Evolutionary conservation across 2,113 vertebrate species (phyloP).

Genomic region (Xyliphius kryptos): DNA sequence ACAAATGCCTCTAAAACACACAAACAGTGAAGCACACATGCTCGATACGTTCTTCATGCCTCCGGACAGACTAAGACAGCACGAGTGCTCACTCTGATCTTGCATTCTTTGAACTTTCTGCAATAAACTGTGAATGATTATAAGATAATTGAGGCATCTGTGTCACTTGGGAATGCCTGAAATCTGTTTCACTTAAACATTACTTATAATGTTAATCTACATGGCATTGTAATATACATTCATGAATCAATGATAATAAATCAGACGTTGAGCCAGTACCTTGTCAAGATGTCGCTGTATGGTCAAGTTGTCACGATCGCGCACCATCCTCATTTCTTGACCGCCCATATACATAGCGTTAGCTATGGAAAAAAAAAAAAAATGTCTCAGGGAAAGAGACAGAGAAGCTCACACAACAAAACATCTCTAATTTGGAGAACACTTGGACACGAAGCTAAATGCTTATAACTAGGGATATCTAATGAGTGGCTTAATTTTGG

Average conservation of each 20-base stretch:
- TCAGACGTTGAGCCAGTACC: conserved; percentile 64
- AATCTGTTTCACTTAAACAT: no score
- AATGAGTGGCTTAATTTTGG: no score
- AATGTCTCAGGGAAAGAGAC: not conserved
- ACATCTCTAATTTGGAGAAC: not conserved
- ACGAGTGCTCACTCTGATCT: conserved; percentile 5
- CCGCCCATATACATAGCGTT: conserved; percentile 84
- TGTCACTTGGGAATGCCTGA: no score
- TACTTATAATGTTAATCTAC: no score
- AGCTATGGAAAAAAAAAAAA: conserved; percentile 57
- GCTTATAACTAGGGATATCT: no score
- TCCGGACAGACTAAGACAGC: conserved; percentile 9
- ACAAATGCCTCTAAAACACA: conserved; percentile 13
- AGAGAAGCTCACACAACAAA: conserved; percentile 3
- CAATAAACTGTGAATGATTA: no score
- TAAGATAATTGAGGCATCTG: no score
- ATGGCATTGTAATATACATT: no score
- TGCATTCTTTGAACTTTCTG: not conserved
- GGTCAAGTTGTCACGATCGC: conserved; percentile 75
- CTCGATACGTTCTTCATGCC: conserved; percentile 8
- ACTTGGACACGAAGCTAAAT: no score
- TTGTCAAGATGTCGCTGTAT: conserved; percentile 80
- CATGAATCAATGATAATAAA: no score
- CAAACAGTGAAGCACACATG: conserved; percentile 19
- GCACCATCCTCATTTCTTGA: conserved; percentile 84